A percentile compares a stretch with the other conserved stretches of the same genome.
These are phyloP conservation scores for Ranitomeya imitator DNA, from an alignment of 2,113 vertebrate species.

Conservation along the genomic window DNA sequence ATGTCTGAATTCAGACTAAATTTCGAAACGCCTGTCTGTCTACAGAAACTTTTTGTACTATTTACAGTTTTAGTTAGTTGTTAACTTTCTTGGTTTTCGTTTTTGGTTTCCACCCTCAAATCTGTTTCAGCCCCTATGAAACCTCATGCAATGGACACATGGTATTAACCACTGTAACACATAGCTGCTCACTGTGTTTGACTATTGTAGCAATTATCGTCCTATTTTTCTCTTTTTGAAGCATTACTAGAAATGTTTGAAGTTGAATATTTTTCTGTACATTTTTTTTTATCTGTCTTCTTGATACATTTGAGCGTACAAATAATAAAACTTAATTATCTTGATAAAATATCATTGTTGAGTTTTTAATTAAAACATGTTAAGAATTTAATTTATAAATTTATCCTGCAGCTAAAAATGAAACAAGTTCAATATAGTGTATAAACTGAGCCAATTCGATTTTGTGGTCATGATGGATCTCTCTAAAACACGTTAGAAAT, in stretches of 20 bases:
- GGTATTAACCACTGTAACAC: conserved; percentile 52
- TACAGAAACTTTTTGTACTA: background rate
- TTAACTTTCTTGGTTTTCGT: background rate
- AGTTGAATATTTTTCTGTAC: conserved; percentile 37
- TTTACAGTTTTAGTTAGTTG: background rate
- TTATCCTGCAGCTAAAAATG: background rate
- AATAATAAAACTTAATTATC: conserved; percentile 20
- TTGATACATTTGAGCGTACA: conserved; percentile 47
- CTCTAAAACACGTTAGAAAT: too few relatives aligned
- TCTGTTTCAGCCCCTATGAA: background rate
- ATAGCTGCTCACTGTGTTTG: conserved; percentile 49
- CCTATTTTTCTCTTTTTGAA: background rate
- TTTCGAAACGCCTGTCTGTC: background rate
- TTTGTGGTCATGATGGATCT: too few relatives aligned
- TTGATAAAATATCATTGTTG: background rate
- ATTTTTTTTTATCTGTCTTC: conserved; percentile 37
- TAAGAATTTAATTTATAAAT: background rate
- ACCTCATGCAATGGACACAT: background rate
- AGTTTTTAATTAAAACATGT: background rate
- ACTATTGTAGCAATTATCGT: conserved; percentile 15
- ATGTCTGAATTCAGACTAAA: background rate
- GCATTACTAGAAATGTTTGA: conserved; percentile 43
- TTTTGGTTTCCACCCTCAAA: background rate
- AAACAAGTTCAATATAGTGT: too few relatives aligned
- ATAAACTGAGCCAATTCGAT: too few relatives aligned